Percentiles rank a stretch among this genome's conserved stretches.
Evolutionary conservation across 2,888 invertebrate species (phyloP).

Genomic region (Aelia acuminata): DNA sequence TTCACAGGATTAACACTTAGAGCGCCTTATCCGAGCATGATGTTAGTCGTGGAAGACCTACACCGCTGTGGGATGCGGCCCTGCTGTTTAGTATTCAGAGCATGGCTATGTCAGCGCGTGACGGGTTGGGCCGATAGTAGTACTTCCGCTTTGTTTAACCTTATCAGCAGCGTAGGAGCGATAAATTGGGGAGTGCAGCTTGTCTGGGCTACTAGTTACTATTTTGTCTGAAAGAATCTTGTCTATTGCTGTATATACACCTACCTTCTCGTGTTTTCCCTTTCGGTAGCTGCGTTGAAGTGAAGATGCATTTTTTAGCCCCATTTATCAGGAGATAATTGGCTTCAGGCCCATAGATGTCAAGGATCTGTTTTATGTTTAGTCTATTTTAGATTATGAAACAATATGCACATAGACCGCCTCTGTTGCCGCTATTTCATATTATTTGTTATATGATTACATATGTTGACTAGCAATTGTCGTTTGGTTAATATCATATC

Average conservation of each 20-base stretch:
- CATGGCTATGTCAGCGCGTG: background rate
- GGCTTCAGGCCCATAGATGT: constrained; percentile 26
- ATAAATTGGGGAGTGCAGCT: background rate
- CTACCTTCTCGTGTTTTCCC: background rate
- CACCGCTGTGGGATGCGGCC: background rate
- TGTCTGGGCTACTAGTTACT: background rate
- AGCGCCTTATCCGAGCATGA: background rate
- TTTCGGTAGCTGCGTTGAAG: background rate
- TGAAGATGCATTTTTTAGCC: background rate
- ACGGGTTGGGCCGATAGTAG: background rate
- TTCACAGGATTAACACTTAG: too few relatives aligned
- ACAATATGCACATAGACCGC: background rate
- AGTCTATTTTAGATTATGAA: constrained; percentile 13
- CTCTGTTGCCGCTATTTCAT: background rate
- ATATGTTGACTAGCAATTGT: background rate
- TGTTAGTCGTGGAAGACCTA: background rate
- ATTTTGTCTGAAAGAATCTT: constrained; percentile 1
- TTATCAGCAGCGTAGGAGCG: constrained; percentile 22
- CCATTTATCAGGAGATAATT: background rate
- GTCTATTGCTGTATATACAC: background rate
- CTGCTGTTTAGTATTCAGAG: background rate
- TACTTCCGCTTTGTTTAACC: constrained; percentile 33
- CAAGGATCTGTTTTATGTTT: constrained; percentile 29
- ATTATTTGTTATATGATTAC: background rate
- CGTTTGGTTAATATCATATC: too few relatives aligned